A percentile compares a stretch with the other conserved stretches of the same genome.
phyloP scores from a whole-genome alignment of 1,140 invertebrate species.

The Lepidurus couesii region DNA sequence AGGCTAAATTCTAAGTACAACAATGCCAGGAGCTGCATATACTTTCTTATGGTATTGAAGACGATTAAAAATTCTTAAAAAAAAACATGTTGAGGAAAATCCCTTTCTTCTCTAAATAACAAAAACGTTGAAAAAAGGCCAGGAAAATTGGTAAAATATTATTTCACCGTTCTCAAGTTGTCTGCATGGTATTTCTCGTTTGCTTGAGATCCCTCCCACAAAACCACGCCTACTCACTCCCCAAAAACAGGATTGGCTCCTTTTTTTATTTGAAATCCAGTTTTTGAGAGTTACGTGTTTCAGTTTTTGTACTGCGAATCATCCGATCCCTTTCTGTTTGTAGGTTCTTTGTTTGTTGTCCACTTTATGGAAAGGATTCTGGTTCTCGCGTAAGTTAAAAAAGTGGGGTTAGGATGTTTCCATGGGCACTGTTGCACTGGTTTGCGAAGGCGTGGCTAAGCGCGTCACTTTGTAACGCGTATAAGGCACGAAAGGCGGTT shows the following conservation, averaged over 20 bases:
- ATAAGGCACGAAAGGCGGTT: constrained; percentile 39
- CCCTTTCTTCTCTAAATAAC: neutral
- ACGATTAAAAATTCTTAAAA: no score
- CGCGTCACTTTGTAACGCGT: constrained; percentile 38
- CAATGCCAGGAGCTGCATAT: constrained; percentile 7
- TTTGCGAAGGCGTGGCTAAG: constrained; percentile 27
- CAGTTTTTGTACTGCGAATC: constrained; percentile 1
- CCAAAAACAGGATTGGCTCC: no score
- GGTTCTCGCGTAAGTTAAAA: neutral
- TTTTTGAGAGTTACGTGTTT: neutral
- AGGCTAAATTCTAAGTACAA: neutral
- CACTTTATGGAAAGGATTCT: neutral
- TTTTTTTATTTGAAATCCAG: neutral
- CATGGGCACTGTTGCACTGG: neutral
- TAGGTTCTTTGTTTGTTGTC: neutral
- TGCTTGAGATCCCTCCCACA: neutral
- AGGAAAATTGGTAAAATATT: neutral
- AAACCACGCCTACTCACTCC: neutral
- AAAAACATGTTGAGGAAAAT: no score
- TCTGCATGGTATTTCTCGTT: neutral
- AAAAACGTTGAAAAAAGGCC: constrained; percentile 3
- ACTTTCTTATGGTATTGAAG: neutral
- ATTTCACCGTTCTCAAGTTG: neutral
- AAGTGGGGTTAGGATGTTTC: constrained; percentile 1
- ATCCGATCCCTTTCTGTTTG: neutral